Conservation (phyloP, 2,888 invertebrate genomes). For the Noctuana brunneofusca region DNA sequence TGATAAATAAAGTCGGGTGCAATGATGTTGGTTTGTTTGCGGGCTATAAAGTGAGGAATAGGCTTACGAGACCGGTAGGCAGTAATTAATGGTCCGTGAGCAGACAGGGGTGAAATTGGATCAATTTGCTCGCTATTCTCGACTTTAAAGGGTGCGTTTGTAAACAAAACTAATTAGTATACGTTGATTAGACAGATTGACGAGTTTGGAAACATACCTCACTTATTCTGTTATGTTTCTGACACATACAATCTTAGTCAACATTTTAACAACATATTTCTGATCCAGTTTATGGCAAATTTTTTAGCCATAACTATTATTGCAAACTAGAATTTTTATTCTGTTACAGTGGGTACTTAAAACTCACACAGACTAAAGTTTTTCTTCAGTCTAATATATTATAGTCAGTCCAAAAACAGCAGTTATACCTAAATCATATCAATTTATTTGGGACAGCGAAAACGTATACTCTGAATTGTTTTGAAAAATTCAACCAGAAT, state of each 20-base stretch:
- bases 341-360: too few relatives aligned
- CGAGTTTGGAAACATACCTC: background rate
- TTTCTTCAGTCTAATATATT: too few relatives aligned
- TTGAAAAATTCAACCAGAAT: conserved; percentile 61
- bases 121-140: conserved; percentile 75
- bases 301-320: too few relatives aligned
- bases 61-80: conserved; percentile 58
- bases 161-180: conserved; percentile 50
- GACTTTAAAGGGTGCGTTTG: conserved; percentile 56
- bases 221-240: too few relatives aligned
- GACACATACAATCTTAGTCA: too few relatives aligned
- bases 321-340: too few relatives aligned
- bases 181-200: conserved; percentile 54
- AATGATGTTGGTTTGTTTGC: conserved; percentile 78
- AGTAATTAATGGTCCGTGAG: conserved; percentile 77
- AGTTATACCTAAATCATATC: too few relatives aligned
- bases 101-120: conserved; percentile 74
- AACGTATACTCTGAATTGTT: conserved; percentile 45
- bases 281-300: too few relatives aligned
- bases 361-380: too few relatives aligned
- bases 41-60: conserved; percentile 71
- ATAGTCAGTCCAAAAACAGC: too few relatives aligned
- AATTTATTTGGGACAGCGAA: background rate
- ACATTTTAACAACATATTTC: too few relatives aligned
- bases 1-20: conserved; percentile 72